Evolutionary conservation across 2,888 invertebrate genomes (phyloP).

Genomic region (Sarcophaga carnaria): DNA sequence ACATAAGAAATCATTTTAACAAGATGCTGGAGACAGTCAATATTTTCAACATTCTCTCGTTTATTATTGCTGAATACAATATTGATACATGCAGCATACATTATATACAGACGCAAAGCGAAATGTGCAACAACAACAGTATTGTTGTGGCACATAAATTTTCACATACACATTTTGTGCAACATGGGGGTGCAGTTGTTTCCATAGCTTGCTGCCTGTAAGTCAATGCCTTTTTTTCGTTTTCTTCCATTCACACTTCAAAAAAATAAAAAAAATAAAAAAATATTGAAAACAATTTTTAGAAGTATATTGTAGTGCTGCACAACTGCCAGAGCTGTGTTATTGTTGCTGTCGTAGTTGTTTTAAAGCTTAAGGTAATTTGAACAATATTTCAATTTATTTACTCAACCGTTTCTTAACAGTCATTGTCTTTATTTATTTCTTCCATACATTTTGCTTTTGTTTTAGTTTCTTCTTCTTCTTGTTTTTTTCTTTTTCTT

Average conservation of each 20-base stretch:
- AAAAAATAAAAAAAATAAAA: background rate
- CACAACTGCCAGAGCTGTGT: background rate
- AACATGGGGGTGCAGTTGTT: conserved; percentile 66
- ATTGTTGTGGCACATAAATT: conserved; percentile 45
- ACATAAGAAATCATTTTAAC: conserved; percentile 34
- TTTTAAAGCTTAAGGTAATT: conserved; percentile 60
- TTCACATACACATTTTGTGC: conserved; percentile 11
- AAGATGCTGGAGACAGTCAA: conserved; percentile 50
- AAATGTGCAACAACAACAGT: conserved; percentile 8
- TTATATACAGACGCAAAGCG: background rate
- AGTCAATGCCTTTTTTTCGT: background rate
- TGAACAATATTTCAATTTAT: conserved; percentile 67
- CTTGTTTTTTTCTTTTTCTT: background rate
- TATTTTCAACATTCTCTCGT: background rate
- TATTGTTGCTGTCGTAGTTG: background rate
- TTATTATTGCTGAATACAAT: conserved; percentile 22
- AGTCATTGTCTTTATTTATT: conserved; percentile 60
- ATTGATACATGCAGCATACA: conserved; percentile 34
- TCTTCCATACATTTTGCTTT: conserved; percentile 4
- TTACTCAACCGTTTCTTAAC: conserved; percentile 64
- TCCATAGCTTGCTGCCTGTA: background rate
- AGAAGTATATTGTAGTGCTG: conserved; percentile 30
- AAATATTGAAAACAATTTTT: conserved; percentile 38
- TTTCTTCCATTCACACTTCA: background rate
- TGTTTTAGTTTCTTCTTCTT: background rate